These are phyloP conservation scores for Fissipunctia ypsillon DNA, from an alignment of 2,888 invertebrate species.

Conservation along the genomic window DNA sequence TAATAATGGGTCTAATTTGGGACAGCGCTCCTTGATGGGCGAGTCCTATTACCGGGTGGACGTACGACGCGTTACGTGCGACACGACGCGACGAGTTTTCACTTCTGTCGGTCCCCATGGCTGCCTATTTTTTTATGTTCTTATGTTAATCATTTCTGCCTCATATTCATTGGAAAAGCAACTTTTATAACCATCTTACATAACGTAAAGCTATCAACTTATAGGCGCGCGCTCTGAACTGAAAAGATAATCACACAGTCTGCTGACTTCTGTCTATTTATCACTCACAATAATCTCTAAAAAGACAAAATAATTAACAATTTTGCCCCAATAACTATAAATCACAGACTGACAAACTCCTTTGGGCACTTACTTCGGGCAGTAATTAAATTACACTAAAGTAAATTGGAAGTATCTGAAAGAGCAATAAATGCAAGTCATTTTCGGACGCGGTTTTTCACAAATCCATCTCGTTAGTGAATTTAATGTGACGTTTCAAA, in stretches of 20 bases:
- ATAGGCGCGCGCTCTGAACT: background rate
- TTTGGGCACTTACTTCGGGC: slow-evolving; percentile 26
- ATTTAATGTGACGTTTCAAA: slow-evolving; percentile 53
- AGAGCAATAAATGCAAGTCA: slow-evolving; percentile 34
- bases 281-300: slow-evolving; percentile 1
- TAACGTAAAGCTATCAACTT: background rate
- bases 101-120: too few species aligned
- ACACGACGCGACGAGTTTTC: too few species aligned
- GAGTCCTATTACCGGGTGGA: too few species aligned
- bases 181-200: background rate
- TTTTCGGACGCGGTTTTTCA: slow-evolving; percentile 21
- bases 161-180: background rate
- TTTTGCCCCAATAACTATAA: slow-evolving; percentile 5
- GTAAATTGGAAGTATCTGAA: slow-evolving; percentile 48
- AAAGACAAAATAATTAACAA: slow-evolving; percentile 20
- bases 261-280: background rate
- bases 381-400: slow-evolving; percentile 41
- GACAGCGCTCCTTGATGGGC: too few species aligned
- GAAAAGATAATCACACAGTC: background rate
- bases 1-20: too few species aligned
- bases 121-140: too few species aligned
- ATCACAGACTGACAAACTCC: slow-evolving; percentile 4
- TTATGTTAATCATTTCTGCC: too few species aligned
- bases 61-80: too few species aligned
- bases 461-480: slow-evolving; percentile 51